Evolutionary conservation across 2,113 vertebrate genomes (phyloP).

Genomic region (Xiphophorus couchianus): DNA sequence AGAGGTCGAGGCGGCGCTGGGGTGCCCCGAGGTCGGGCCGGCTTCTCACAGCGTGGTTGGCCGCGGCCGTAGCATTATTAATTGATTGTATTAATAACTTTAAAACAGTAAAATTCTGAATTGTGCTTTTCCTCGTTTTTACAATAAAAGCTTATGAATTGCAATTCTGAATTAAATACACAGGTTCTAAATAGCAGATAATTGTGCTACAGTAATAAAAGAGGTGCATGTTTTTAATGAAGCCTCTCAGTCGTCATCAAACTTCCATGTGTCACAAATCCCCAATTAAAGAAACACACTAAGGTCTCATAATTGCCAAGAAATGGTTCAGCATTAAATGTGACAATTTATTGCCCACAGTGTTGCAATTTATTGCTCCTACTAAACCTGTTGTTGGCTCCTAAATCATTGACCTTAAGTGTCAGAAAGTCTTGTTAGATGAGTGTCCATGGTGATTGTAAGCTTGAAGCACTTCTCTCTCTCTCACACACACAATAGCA

Average conservation of each 20-base stretch:
- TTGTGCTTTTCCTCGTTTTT: too few relatives aligned
- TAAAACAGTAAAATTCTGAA: too few relatives aligned
- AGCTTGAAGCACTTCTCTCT: slow-evolving; percentile 53
- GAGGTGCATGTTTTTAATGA: slow-evolving; percentile 4
- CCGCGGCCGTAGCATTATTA: slow-evolving; percentile 74
- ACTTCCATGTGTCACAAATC: slow-evolving; percentile 36
- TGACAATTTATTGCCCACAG: slow-evolving; percentile 44
- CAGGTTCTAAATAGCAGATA: neutral
- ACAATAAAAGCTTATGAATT: too few relatives aligned
- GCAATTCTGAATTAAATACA: neutral
- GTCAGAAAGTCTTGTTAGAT: slow-evolving; percentile 53
- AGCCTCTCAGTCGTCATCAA: slow-evolving; percentile 37
- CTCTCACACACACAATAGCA: slow-evolving; percentile 32
- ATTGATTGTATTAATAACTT: too few relatives aligned
- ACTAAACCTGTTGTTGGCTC: slow-evolving; percentile 52
- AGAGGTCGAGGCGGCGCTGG: slow-evolving; percentile 90
- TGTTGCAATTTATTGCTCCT: slow-evolving; percentile 34
- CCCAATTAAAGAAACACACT: slow-evolving; percentile 36
- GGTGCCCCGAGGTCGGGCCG: slow-evolving; percentile 90
- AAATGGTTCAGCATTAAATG: slow-evolving; percentile 48
- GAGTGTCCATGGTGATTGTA: slow-evolving; percentile 55
- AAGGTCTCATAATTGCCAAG: slow-evolving; percentile 25
- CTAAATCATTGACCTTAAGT: slow-evolving; percentile 67
- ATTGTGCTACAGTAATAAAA: neutral
- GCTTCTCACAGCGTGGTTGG: slow-evolving; percentile 94